Base-by-base conservation (phyloP, 2,888 invertebrate species). In the Cheiracanthium punctorium region DNA sequence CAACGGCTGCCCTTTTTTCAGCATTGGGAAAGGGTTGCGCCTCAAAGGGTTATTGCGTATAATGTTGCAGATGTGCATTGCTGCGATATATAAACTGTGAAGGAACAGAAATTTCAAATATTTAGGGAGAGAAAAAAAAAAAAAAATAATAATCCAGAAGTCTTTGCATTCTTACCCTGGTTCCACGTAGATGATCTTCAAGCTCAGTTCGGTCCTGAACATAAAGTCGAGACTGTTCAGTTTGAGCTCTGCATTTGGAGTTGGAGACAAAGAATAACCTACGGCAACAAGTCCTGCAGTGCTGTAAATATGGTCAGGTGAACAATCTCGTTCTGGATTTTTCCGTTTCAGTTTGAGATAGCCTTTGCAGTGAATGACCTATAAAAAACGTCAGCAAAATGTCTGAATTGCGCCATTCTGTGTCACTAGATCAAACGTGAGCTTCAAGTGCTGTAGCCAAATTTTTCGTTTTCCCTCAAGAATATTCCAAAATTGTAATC, bases 201-300 rank as follows among this genome's bases (percentile, higher is more conserved):
- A 94, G 91, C 98, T 98, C 90, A 98, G 93, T 90, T 96, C 96
- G 43, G 98, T 98, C 64, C 98, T 93, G 92, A 98, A 98, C 98
- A 98, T 98, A 93, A 98, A 99, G 98, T 98, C 98, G 92, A 98
- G 98, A 90, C 95, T 95, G 93, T 98, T 96, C 90, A 99, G 94
- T 92, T 98, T 98, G 89, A 98, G 96, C 93, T 98, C 98, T 0
- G 98, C 99, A 91, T 98, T 96, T 89, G 98, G 97, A 88, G 96
- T 96, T 7, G 98, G 96, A 12, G 94, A 93, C 82, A 99, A 93
- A 0, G 98, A 98, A 93, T 98, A 97, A 0, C 98, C 98, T 29
- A 98, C 97, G 1, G 98, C 98, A 24, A 98, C 96, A 89, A 97
- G 94, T 48, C 96, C 98, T 89, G 98, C 90, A 82, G 91, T 90